A percentile compares a stretch with the other conserved stretches of the same genome.
These are phyloP conservation scores for Ianthella basta DNA, from an alignment of 37 sponge, comb jelly and placozoan genomes.

Conservation along the genomic window DNA sequence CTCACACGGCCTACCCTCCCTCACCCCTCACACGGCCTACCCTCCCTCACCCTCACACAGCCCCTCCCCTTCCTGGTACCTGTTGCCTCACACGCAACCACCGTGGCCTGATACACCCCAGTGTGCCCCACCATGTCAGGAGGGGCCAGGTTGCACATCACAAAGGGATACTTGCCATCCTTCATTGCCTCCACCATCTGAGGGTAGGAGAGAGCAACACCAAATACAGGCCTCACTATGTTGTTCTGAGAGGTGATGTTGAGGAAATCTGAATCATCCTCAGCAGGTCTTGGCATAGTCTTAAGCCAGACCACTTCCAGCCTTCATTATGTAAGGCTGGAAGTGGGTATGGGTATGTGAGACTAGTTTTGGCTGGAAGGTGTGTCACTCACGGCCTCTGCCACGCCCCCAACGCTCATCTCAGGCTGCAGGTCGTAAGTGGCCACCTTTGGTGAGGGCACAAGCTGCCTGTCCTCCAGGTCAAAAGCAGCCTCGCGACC, in stretches of 20 bases:
- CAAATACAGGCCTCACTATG: not conserved
- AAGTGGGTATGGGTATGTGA: not conserved
- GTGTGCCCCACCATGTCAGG: conserved; percentile 99
- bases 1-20: too few species aligned
- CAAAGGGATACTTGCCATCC: conserved; percentile 83
- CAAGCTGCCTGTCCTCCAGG: conserved; percentile 83
- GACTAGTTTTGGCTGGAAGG: too few species aligned
- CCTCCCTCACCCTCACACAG: too few species aligned
- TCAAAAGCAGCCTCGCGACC: conserved; percentile 81
- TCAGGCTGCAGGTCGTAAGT: conserved; percentile 97
- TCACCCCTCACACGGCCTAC: too few species aligned
- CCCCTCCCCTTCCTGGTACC: too few species aligned
- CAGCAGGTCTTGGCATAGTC: too few species aligned
- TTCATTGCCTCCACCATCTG: conserved; percentile 83
- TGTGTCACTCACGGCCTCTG: conserved; percentile 66
- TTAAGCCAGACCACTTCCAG: not conserved
- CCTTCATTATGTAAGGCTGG: too few species aligned
- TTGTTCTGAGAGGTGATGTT: too few species aligned
- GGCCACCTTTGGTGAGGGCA: conserved; percentile 95
- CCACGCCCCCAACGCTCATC: conserved; percentile 94
- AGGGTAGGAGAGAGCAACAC: not conserved
- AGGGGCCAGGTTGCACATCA: conserved; percentile 99
- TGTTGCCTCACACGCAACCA: conserved; percentile 88
- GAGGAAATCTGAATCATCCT: too few species aligned
- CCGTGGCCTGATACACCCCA: conserved; percentile 89